phyloP scores from a whole-genome alignment of 2,888 invertebrate genomes.

The Colostygia pectinataria region DNA sequence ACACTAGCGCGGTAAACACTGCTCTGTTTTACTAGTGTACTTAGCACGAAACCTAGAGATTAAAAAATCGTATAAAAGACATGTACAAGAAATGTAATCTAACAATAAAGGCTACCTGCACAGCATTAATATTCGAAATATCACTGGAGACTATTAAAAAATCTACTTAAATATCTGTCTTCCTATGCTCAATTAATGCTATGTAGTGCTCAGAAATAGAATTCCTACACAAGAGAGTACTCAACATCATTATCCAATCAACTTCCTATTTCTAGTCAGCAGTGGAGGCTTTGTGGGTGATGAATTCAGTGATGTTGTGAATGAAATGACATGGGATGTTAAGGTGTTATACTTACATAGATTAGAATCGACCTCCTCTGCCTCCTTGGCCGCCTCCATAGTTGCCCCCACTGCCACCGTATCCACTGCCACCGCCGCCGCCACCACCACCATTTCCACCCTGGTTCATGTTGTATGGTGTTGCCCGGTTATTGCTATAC shows the following conservation, averaged over 20 bases:
- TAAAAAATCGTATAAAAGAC: conserved; percentile 76
- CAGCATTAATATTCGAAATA: conserved; percentile 75
- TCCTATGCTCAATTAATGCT: conserved; percentile 71
- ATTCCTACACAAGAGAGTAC: conserved; percentile 43
- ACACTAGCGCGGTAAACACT: conserved; percentile 80
- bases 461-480: conserved; percentile 88
- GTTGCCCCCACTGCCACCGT: conserved; percentile 53
- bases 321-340: conserved; percentile 32
- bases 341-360: conserved; percentile 53
- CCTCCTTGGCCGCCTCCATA: conserved; percentile 75
- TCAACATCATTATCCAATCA: conserved; percentile 42
- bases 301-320: conserved; percentile 40
- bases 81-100: conserved; percentile 58
- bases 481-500: conserved; percentile 86
- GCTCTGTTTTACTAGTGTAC: conserved; percentile 83
- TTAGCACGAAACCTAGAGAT: conserved; percentile 84
- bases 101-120: conserved; percentile 68
- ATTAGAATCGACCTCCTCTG: conserved; percentile 65
- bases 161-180: conserved; percentile 25
- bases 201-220: conserved; percentile 60
- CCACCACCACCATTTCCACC: conserved; percentile 80
- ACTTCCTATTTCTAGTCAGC: conserved; percentile 46
- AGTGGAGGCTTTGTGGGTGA: conserved; percentile 32
- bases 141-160: conserved; percentile 37
- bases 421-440: conserved; percentile 57